These are phyloP conservation scores for Plecturocebus donacophilus DNA, from an alignment of 2,113 vertebrate species.

Conservation along the genomic window DNA sequence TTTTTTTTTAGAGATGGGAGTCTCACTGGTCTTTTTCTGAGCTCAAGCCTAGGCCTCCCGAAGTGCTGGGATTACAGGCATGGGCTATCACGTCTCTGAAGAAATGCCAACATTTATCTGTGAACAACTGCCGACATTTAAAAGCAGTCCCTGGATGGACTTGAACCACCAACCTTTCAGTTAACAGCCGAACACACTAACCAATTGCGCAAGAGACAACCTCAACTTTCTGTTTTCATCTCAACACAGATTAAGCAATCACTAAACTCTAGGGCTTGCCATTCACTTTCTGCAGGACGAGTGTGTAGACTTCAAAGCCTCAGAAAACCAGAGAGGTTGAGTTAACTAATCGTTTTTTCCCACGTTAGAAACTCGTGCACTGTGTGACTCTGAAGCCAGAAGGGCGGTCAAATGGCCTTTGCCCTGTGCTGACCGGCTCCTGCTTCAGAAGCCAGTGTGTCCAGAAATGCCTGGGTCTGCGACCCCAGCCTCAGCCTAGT, in stretches of 20 bases:
- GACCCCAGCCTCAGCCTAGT: neutral
- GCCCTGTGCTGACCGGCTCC: neutral
- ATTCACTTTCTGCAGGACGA: neutral
- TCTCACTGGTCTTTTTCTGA: too few species aligned
- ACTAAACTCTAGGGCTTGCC: neutral
- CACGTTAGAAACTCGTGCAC: neutral
- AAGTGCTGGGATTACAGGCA: too few species aligned
- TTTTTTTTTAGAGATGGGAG: too few species aligned
- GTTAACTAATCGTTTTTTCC: neutral
- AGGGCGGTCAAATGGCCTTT: neutral
- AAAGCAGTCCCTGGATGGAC: neutral
- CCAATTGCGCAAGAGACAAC: neutral
- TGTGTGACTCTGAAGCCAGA: neutral
- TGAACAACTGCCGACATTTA: neutral
- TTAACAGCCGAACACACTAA: neutral
- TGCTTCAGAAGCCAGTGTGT: neutral
- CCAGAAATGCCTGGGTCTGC: neutral
- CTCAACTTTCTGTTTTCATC: fast-evolving
- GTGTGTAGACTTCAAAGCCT: neutral
- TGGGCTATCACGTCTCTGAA: too few species aligned
- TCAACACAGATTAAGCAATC: neutral
- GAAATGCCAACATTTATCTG: neutral
- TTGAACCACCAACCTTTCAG: neutral
- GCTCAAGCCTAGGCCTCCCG: too few species aligned
- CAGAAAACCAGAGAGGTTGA: neutral